Conservation (phyloP, 1,140 invertebrate genomes). For the Samia ricini region DNA sequence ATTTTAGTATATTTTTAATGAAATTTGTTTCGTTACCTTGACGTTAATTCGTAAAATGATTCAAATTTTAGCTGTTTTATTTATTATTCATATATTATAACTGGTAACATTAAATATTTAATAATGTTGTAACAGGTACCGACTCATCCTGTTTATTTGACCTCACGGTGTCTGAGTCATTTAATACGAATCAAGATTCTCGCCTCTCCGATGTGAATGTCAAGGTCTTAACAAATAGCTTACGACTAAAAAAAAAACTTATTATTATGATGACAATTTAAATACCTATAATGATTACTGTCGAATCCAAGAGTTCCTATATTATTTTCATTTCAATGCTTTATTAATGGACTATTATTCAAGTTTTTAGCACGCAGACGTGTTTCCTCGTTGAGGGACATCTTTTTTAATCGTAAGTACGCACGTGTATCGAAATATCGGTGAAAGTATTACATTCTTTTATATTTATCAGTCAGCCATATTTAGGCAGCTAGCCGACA, state of each 20-base stretch:
- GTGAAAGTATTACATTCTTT: slow-evolving; percentile 32
- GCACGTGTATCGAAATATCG: slow-evolving; percentile 26
- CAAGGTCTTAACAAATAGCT: background rate
- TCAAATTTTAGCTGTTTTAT: background rate
- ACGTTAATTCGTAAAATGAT: background rate
- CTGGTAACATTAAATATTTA: background rate
- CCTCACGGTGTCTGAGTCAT: background rate
- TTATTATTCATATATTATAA: background rate
- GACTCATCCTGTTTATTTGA: background rate
- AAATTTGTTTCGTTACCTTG: background rate
- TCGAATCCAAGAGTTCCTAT: slow-evolving; percentile 11
- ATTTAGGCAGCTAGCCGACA: background rate
- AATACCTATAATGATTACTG: background rate
- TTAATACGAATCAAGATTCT: background rate
- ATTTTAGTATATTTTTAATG: too few species aligned
- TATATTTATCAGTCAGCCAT: slow-evolving; percentile 27
- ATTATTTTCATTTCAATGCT: slow-evolving; percentile 46
- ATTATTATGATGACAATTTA: background rate
- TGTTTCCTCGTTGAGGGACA: slow-evolving; percentile 24
- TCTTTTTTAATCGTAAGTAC: slow-evolving; percentile 10
- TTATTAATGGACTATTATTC: slow-evolving; percentile 35
- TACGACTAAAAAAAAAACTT: background rate
- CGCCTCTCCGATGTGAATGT: background rate
- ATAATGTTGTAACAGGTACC: background rate
- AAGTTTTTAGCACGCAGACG: slow-evolving; percentile 31